Base-by-base conservation (phyloP, 2,888 invertebrate genomes). In the Allacma fusca region DNA sequence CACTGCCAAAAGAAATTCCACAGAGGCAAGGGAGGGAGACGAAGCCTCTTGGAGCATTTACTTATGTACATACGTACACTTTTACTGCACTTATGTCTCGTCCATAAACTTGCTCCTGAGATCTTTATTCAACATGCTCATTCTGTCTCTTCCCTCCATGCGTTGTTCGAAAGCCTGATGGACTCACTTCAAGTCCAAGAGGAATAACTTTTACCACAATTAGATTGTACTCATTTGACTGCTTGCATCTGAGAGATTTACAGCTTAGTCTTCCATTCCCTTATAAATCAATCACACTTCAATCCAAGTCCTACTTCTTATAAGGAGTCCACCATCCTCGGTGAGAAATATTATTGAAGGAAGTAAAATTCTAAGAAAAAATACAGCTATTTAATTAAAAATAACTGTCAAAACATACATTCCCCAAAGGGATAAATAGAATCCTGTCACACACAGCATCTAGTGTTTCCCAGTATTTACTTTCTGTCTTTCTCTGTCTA, bases 1-100 rank as follows among this genome's bases (percentile, higher is more conserved):
- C 62, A 12, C n/a, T 73, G 73, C 73, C 73, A 73, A 73, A 73
- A 29, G 59, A 28, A 40, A 73, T 62, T 73, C 73, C 62, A 40
- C 26, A 23, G 64, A 21, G 50, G 50, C 24, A 28, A 21, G n/a
- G n/a, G 23, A 62, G 62, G 1, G 2, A 62, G 24, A 62, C 12
- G 12, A 4, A 62, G 24, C 9, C 2, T 19, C 50, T 9, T 50
- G 1, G 4, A 50, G 40, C n/a, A 50, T 19, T 50, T 9, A 50
- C 50, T 50, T 34, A 34, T 34, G 34, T 34, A 34, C 34, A 34
- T 34, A 34, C n/a, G n/a, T n/a, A 34, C 4, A 4, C 34, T 34
- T 34, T 34, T 34, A 4, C 34, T 34, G 4, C 34, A 4, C 34
- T 9, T 34, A 4, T 9, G 9, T 34, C 4, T 7, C 4, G 34